phyloP scores from a whole-genome alignment of 2,888 invertebrate species.

The Schizaphis graminum region DNA sequence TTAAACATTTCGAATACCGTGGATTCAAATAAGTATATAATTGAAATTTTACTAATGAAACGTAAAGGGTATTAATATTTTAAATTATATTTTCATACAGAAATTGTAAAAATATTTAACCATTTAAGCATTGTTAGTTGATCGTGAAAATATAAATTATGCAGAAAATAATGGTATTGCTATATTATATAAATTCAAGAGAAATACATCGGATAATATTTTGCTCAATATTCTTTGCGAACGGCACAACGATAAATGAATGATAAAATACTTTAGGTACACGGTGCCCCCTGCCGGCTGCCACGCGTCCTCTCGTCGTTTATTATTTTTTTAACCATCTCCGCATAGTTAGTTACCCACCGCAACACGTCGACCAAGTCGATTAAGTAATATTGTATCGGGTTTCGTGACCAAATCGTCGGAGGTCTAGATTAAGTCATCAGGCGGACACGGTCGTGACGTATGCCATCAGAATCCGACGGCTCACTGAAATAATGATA shows the following conservation, averaged over 20 bases:
- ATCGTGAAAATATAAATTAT: neutral
- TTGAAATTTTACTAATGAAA: neutral
- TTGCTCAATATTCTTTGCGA: neutral
- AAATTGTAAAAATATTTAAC: neutral
- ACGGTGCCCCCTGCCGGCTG: conserved; percentile 1
- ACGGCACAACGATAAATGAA: neutral
- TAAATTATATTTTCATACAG: neutral
- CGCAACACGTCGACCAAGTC: neutral
- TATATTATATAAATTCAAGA: neutral
- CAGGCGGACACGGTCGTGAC: conserved; percentile 52
- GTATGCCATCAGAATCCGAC: conserved; percentile 29
- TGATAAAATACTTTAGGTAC: neutral
- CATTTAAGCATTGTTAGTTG: neutral
- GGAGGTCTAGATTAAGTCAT: conserved; percentile 61
- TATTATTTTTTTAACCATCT: conserved; percentile 8
- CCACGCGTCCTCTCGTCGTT: conserved; percentile 14
- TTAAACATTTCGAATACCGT: neutral
- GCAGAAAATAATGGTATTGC: neutral
- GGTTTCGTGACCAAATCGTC: conserved; percentile 50
- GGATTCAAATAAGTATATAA: neutral
- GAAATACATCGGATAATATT: neutral
- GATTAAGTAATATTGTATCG: conserved; percentile 48
- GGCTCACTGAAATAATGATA: conserved; percentile 46
- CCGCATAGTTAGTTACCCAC: neutral
- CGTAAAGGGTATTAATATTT: neutral